These are phyloP conservation scores for rabbit (Oryctolagus cuniculus) DNA, from an alignment of 2,113 vertebrate species.

Conservation along the genomic window mOryCun1.1 NC_091443.1:58946501-58947000, in stretches of 20 bases:
- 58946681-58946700: background rate
- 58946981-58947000: no score
- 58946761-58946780: background rate
- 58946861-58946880: no score
- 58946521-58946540: background rate
- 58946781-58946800: background rate
- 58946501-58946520: background rate
- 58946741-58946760: slow-evolving; percentile 4
- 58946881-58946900: no score
- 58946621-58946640: background rate
- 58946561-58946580: background rate
- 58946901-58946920: no score
- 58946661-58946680: background rate
- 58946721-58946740: background rate
- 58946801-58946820: no score
- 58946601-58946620: background rate
- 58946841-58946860: no score
- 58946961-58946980: no score
- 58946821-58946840: no score
- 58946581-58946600: background rate
- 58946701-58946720: slow-evolving; percentile 23
- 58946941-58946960: no score
- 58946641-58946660: background rate
- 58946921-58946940: no score
- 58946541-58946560: background rate